Evolutionary conservation across 2,113 vertebrate species (phyloP).

Genomic region (Aptenodytes forsteri): DNA sequence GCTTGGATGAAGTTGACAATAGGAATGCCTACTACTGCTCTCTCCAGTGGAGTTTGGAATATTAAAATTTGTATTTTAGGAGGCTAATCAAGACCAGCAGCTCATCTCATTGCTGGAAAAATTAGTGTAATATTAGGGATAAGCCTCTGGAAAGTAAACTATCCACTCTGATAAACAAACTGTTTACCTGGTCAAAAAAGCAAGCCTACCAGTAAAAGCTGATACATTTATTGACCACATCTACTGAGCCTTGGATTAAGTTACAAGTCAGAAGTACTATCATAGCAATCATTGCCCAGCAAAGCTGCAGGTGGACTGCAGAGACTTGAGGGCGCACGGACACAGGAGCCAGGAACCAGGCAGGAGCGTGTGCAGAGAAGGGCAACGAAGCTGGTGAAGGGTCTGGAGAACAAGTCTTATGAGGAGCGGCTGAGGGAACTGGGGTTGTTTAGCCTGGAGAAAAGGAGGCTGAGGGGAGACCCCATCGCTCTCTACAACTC

Average conservation of each 20-base stretch:
- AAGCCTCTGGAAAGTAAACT: background rate
- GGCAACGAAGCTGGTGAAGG: too few species aligned
- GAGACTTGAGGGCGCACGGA: fast-evolving
- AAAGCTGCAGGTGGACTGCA: background rate
- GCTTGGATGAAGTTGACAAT: background rate
- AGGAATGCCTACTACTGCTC: background rate
- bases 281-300: background rate
- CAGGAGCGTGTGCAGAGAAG: background rate
- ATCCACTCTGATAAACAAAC: background rate
- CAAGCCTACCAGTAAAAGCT: background rate
- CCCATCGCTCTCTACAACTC: too few species aligned
- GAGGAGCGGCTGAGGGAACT: too few species aligned
- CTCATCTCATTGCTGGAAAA: background rate
- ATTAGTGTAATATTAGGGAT: background rate
- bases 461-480: too few species aligned
- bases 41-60: too few species aligned
- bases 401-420: too few species aligned
- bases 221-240: background rate
- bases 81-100: background rate
- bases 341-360: background rate
- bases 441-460: too few species aligned
- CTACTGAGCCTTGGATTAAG: background rate
- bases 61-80: background rate
- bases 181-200: background rate
- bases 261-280: background rate